phyloP scores from a whole-genome alignment of 2,888 invertebrate genomes.

The Drosophila paranaensis region DNA sequence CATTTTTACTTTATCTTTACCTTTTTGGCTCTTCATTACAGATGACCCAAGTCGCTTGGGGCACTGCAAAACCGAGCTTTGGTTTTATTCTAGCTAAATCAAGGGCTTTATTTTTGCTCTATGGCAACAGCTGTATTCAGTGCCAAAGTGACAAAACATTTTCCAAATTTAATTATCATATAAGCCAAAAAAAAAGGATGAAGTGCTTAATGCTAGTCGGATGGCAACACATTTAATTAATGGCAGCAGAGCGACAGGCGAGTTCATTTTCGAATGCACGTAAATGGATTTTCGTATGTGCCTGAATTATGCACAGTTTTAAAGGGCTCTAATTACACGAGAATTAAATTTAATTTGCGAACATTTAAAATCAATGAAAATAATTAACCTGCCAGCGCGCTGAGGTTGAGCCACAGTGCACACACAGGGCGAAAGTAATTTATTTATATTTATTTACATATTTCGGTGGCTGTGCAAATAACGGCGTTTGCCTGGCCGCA shows the following conservation, averaged over 20 bases:
- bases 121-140: too few relatives aligned
- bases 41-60: not conserved
- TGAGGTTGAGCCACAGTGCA: too few relatives aligned
- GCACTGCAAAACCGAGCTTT: not conserved
- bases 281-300: slow-evolving; percentile 11
- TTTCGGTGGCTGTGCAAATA: slow-evolving; percentile 51
- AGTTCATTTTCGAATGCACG: slow-evolving; percentile 13
- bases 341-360: slow-evolving; percentile 42
- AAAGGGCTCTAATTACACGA: slow-evolving; percentile 31
- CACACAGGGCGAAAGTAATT: slow-evolving; percentile 39
- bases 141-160: not conserved
- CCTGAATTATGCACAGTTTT: slow-evolving; percentile 36
- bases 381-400: slow-evolving; percentile 35
- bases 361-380: slow-evolving; percentile 46
- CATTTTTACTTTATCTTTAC: not conserved
- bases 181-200: not conserved
- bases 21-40: not conserved
- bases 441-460: slow-evolving; percentile 58
- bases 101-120: too few relatives aligned
- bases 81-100: not conserved
- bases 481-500: slow-evolving; percentile 41
- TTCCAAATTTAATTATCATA: not conserved
- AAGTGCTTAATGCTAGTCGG: not conserved
- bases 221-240: slow-evolving; percentile 35
- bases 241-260: slow-evolving; percentile 15